phyloP scores from a whole-genome alignment of 2,113 vertebrate genomes.

The Muntiacus reevesi region DNA sequence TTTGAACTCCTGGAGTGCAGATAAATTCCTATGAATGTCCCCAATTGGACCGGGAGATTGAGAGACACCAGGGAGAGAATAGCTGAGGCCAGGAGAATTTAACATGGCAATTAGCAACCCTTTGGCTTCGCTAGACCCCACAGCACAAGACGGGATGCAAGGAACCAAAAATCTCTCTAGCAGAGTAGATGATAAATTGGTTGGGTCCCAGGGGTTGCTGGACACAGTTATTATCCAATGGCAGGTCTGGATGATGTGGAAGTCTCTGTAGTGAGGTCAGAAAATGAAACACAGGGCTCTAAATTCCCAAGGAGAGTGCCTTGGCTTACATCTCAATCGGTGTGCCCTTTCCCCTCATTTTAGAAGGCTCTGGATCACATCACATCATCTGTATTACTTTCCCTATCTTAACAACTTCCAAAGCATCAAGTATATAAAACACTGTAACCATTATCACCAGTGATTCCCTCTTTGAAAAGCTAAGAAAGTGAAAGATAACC shows the following conservation, averaged over 20 bases:
- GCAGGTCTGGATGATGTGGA: not conserved
- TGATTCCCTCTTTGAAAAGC: conserved; percentile 10
- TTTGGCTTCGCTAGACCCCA: conserved; percentile 59
- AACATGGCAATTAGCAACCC: conserved; percentile 76
- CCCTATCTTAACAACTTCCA: conserved; percentile 18
- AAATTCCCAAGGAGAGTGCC: conserved; percentile 50
- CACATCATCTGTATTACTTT: conserved; percentile 25
- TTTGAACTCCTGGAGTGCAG: conserved; percentile 65
- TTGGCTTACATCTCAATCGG: conserved; percentile 37
- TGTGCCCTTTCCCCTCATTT: not conserved
- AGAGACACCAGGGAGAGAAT: conserved; percentile 66
- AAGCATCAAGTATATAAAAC: conserved; percentile 4
- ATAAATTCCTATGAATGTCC: conserved; percentile 66
- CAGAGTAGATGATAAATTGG: conserved; percentile 61
- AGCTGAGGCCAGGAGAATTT: conserved; percentile 74
- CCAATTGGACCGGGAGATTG: conserved; percentile 68
- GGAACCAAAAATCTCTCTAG: conserved; percentile 58
- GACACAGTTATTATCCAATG: conserved; percentile 61
- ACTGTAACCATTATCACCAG: not conserved
- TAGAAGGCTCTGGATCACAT: not conserved
- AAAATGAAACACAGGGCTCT: conserved; percentile 58
- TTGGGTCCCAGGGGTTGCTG: conserved; percentile 59
- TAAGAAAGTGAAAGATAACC: conserved; percentile 29
- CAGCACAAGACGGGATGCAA: conserved; percentile 44
- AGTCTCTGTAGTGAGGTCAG: conserved; percentile 55